Conservation (phyloP, 2,113 vertebrate genomes). For the Carassius carassius region DNA sequence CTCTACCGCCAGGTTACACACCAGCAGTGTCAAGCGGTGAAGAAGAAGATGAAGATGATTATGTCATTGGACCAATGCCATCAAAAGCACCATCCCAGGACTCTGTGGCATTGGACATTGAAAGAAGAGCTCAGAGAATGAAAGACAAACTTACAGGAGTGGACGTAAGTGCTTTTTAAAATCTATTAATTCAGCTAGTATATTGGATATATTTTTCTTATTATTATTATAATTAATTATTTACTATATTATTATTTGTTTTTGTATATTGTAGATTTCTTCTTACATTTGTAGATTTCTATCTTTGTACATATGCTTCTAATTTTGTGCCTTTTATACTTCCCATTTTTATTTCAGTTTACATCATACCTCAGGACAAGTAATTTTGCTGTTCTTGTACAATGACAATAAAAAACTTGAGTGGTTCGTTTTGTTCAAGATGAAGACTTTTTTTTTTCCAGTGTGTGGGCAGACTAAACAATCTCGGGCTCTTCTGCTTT, state of each 20-base stretch:
- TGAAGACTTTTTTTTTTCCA: not conserved
- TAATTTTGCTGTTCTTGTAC: not conserved
- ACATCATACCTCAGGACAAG: not conserved
- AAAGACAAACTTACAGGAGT: conserved; percentile 87
- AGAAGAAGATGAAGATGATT: conserved; percentile 55
- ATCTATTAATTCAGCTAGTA: not conserved
- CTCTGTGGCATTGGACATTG: conserved; percentile 83
- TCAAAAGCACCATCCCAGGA: conserved; percentile 73
- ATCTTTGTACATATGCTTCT: not conserved
- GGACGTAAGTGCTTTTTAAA: conserved; percentile 64
- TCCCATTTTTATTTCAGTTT: not conserved
- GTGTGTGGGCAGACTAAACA: not conserved
- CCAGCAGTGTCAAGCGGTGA: conserved; percentile 79
- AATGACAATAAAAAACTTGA: not conserved
- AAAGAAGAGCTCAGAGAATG: conserved; percentile 88
- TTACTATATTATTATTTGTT: not conserved
- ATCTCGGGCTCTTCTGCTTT: conserved; percentile 3
- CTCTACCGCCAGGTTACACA: conserved; percentile 75
- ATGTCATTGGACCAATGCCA: conserved; percentile 89
- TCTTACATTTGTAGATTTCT: not conserved
- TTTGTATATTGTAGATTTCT: not conserved
- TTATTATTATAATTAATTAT: not conserved
- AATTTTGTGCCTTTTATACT: not conserved
- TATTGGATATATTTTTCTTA: not conserved
- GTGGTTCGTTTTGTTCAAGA: not conserved